Evolutionary conservation across 2,888 invertebrate genomes (phyloP).

Genomic region (Notocelia uddmanniana): DNA sequence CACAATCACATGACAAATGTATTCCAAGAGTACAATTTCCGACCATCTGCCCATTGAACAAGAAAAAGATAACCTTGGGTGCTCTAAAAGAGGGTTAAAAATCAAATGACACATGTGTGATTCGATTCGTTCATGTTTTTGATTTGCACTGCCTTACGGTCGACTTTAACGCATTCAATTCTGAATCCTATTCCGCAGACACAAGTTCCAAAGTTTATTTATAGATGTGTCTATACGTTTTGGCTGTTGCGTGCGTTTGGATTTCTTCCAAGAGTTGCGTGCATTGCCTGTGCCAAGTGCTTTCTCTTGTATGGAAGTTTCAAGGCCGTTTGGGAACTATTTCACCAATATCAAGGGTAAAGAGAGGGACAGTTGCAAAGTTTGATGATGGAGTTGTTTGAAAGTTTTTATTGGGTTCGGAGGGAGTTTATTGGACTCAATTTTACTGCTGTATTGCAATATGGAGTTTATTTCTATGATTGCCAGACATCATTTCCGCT

Average conservation of each 20-base stretch:
- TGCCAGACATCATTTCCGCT: neutral
- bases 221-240: neutral
- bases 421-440: neutral
- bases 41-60: neutral
- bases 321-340: slow-evolving; percentile 30
- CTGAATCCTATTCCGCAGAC: neutral
- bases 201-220: neutral
- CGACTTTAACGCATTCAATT: neutral
- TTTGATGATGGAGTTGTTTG: neutral
- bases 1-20: neutral
- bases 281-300: slow-evolving; percentile 29
- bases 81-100: neutral
- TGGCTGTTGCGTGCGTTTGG: slow-evolving; percentile 31
- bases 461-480: neutral
- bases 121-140: slow-evolving; percentile 21
- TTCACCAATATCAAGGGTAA: slow-evolving; percentile 25
- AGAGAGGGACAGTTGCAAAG: slow-evolving; percentile 18
- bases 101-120: slow-evolving; percentile 3
- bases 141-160: slow-evolving; percentile 9
- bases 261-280: slow-evolving; percentile 37
- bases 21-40: neutral
- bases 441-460: neutral
- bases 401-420: neutral
- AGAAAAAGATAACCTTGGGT: neutral
- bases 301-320: slow-evolving; percentile 35